Base-by-base conservation (phyloP, 1,140 invertebrate genomes). In the Centruroides sculpturatus region DNA sequence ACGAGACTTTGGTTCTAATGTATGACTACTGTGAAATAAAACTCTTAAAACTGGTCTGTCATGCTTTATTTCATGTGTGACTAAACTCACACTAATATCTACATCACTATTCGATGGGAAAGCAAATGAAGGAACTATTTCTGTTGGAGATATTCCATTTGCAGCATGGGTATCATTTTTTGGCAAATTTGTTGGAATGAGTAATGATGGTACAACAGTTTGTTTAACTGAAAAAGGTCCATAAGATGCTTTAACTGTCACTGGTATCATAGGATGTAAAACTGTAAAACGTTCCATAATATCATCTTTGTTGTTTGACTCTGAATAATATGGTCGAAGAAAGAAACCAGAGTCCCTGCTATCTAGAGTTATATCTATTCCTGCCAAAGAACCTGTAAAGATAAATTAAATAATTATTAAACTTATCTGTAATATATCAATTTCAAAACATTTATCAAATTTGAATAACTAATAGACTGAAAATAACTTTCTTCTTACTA, bases 141-240 rank as follows among this genome's bases (percentile, higher is more conserved):
- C 65, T 59, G 59, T 64, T 48, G 63, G 60, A 41, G 65, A 72
- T 50, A 72, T 73, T 58, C 54, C 66, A 46, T 51, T 61, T 6
- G 8, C 8, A 8, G 8, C 41, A 23, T 13, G 60, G 47, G 72
- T 67, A 23, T 76, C 75, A 55, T 69, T 60, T 35, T 63, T 56
- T 41, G 8, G 8, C 8, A 8, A 41, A 60, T 63, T 59, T 47
- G 35, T 36, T 34, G 49, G 51, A 23, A 35, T 46, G 8, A 89
- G 82, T 68, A 87, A 88, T n/a, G 87, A 77, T 0, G 87, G 86
- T n/a, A 89, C 89, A 12, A 93, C 88, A 2, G 88, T 92, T 74
- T 93, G 89, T 69, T 92, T 92, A 41, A 89, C 92, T 63, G 87
- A 89, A 75, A 93, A 93, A 3, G 90, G 90, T 4, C 91, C 91